Evolutionary conservation across 2,888 invertebrate species (phyloP).

Genomic region (Stenurella melanura): DNA sequence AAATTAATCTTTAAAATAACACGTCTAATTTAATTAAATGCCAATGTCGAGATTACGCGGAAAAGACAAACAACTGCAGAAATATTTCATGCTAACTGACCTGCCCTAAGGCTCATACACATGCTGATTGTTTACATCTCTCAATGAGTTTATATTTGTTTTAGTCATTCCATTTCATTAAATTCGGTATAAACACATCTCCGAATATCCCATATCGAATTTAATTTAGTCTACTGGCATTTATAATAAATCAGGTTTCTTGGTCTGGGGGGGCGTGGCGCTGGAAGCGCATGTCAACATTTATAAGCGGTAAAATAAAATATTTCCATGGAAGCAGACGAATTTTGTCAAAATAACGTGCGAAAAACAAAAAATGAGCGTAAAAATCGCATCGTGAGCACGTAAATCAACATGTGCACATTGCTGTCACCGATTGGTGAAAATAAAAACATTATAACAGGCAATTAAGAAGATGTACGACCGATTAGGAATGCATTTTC

Average conservation of each 20-base stretch:
- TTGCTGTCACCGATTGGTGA: slow-evolving; percentile 8
- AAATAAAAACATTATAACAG: slow-evolving; percentile 14
- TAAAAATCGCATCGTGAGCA: slow-evolving; percentile 1
- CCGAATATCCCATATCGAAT: slow-evolving; percentile 8
- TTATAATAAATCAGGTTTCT: slow-evolving; percentile 15
- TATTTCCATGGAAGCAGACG: not conserved
- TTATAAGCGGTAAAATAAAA: not conserved
- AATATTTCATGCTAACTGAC: slow-evolving; percentile 48
- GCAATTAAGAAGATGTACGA: slow-evolving; percentile 31
- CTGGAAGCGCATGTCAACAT: not conserved
- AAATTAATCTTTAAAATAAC: not conserved
- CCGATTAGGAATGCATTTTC: slow-evolving; percentile 24
- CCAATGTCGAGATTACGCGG: not conserved
- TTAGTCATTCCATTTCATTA: not conserved
- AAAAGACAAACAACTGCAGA: slow-evolving; percentile 35
- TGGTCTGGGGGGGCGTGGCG: slow-evolving; percentile 1
- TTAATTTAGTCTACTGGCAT: not conserved
- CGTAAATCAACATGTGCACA: slow-evolving; percentile 20
- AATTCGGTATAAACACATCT: not conserved
- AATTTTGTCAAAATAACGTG: not conserved
- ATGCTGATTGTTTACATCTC: slow-evolving; percentile 45
- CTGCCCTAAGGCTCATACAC: slow-evolving; percentile 48
- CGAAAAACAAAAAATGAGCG: not conserved
- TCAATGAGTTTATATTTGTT: not conserved
- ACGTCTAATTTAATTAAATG: slow-evolving; percentile 4